phyloP scores from a whole-genome alignment of 2,113 vertebrate species.

The Globicephala melas region DNA sequence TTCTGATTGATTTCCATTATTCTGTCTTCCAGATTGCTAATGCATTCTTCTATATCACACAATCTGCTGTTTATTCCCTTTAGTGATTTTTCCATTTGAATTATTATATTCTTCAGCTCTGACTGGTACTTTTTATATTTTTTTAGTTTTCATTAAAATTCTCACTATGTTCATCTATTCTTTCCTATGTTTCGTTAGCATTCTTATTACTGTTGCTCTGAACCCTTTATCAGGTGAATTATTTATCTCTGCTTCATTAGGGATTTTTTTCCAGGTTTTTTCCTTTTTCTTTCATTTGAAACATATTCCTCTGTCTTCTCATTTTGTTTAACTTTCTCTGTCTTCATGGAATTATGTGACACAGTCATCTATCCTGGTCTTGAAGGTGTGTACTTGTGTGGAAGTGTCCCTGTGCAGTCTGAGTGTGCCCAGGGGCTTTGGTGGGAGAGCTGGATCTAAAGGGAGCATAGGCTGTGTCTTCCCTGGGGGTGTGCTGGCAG shows the following conservation, averaged over 20 bases:
- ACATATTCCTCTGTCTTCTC: not conserved
- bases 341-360: not conserved
- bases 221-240: not conserved
- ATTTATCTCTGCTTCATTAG: not conserved
- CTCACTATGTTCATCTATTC: not conserved
- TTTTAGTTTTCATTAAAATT: not conserved
- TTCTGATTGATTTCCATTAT: not conserved
- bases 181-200: not conserved
- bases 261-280: not conserved
- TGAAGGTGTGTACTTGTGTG: not conserved
- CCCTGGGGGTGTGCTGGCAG: not conserved
- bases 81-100: not conserved
- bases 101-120: not conserved
- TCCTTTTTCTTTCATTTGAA: not conserved
- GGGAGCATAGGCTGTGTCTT: not conserved
- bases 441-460: not conserved
- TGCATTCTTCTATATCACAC: not conserved
- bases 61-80: not conserved
- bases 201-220: not conserved
- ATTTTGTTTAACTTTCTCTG: not conserved
- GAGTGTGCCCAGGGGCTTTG: not conserved
- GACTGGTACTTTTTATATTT: not conserved
- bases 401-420: not conserved
- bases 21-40: not conserved
- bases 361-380: not conserved